Conservation (phyloP, 2,888 invertebrate genomes). For the Diarsia brunnea region DNA sequence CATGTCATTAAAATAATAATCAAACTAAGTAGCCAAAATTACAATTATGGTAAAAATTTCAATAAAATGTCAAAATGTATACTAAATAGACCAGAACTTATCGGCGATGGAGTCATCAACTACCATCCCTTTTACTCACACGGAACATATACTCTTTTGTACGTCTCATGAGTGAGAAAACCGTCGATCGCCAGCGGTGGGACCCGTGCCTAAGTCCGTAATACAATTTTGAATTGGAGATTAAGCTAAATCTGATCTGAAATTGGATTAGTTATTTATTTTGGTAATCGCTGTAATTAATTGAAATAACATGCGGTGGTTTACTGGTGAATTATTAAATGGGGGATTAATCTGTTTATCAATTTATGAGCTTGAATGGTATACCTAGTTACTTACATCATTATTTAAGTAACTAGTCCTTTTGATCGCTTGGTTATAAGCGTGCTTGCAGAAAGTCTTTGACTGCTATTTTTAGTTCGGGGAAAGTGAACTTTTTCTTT, state of each 20-base stretch:
- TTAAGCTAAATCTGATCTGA: slow-evolving; percentile 50
- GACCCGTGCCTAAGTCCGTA: slow-evolving; percentile 8
- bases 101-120: accelerated
- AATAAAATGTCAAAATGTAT: no score
- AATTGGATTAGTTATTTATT: slow-evolving; percentile 48
- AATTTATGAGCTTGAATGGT: background rate
- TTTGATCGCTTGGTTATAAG: no score
- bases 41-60: no score
- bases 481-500: background rate
- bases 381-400: background rate
- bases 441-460: background rate
- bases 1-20: no score
- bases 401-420: background rate
- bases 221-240: slow-evolving; percentile 53
- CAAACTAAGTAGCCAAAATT: no score
- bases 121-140: background rate
- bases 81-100: no score
- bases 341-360: background rate
- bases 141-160: background rate
- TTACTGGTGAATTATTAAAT: background rate
- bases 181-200: background rate
- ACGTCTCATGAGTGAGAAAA: background rate
- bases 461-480: background rate
- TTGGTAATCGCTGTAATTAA: slow-evolving; percentile 46
- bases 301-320: slow-evolving; percentile 23